Percentiles rank a stretch among this genome's conserved stretches.
Conservation (phyloP, 1,140 invertebrate species). For the Euborellia annulipes region DNA sequence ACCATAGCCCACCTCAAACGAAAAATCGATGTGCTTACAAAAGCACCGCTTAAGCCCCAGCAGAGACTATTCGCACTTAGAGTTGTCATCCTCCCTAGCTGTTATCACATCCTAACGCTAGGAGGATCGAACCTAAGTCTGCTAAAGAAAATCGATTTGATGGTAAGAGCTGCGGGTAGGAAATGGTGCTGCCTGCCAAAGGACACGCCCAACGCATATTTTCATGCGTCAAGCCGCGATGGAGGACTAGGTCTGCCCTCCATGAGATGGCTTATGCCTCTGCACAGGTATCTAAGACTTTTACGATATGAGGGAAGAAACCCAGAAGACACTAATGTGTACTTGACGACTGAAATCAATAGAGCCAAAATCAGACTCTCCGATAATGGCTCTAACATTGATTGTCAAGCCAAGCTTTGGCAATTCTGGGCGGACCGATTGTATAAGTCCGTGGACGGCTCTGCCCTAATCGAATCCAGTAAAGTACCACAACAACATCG, state of each 20-base stretch:
- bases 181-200: constrained; percentile 21
- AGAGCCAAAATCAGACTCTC: no score
- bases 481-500: no score
- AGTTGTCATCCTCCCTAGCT: constrained; percentile 17
- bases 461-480: background rate
- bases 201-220: constrained; percentile 20
- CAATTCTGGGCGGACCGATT: no score
- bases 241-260: constrained; percentile 19
- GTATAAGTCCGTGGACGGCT: no score
- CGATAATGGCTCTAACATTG: no score
- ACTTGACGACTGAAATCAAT: no score
- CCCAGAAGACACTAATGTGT: no score
- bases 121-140: constrained; percentile 14
- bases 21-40: constrained; percentile 2
- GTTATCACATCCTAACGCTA: constrained; percentile 18
- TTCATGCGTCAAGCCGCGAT: constrained; percentile 20
- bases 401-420: no score
- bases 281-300: no score
- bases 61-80: constrained; percentile 7
- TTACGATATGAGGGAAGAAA: no score
- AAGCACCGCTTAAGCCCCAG: constrained; percentile 12
- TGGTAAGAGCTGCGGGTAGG: constrained; percentile 16
- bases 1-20: no score
- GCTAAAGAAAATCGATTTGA: constrained; percentile 18
- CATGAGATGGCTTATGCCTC: no score